Conservation (phyloP, 1,140 invertebrate species). For the Magallana ariakensis region DNA sequence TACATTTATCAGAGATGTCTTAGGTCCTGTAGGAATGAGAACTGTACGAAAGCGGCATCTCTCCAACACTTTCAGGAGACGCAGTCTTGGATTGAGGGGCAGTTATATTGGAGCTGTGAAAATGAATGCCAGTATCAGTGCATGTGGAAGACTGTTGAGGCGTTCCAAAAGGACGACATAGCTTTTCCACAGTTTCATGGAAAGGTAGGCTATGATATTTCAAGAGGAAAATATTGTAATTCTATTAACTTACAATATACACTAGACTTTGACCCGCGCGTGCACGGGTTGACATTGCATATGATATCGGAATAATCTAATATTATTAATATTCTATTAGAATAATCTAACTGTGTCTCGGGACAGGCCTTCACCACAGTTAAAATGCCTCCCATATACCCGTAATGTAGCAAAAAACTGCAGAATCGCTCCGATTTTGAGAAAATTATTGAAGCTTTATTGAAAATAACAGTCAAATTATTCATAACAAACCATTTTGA, state of each 20-base stretch:
- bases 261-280: too few relatives aligned
- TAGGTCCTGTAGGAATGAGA: conserved; percentile 59
- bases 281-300: too few relatives aligned
- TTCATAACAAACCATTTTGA: too few relatives aligned
- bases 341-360: too few relatives aligned
- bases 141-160: conserved; percentile 95
- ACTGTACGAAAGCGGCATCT: conserved; percentile 60
- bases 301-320: too few relatives aligned
- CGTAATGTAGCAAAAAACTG: too few relatives aligned
- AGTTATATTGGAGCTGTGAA: conserved; percentile 75
- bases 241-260: conserved; percentile 57
- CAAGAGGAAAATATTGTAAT: background rate
- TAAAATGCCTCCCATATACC: too few relatives aligned
- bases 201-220: conserved; percentile 84
- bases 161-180: conserved; percentile 86
- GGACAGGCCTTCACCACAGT: too few relatives aligned
- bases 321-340: too few relatives aligned
- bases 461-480: too few relatives aligned
- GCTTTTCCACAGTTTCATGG: conserved; percentile 95
- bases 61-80: background rate
- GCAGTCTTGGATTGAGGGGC: conserved; percentile 68
- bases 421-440: too few relatives aligned
- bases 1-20: conserved; percentile 73
- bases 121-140: conserved; percentile 86
- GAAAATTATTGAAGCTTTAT: too few relatives aligned